Evolutionary conservation across 2,113 vertebrate genomes (phyloP), one percentile per base, ranked within the genome.

Genomic region (Struthio camelus): DNA sequence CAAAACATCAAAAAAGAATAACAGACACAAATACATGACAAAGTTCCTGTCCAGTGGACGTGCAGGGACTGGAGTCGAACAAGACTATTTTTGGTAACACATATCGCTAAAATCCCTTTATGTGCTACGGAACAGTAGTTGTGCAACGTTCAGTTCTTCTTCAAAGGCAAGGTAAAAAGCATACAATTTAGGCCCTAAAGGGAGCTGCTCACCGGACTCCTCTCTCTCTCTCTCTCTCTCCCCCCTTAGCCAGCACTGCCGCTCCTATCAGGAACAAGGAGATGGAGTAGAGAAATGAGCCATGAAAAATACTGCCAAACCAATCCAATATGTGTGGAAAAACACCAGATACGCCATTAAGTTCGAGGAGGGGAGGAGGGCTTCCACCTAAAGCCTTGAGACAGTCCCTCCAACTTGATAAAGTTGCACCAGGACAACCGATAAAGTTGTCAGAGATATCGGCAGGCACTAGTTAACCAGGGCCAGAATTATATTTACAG

Each of bases 1-100:
- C 46, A 95, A 90, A 96, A 87, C 36, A 89, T 73, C 44, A 77
- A 85, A 80, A 93, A 87, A 71, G 32, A 89, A 69, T 67, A 62
- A 92, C 70, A 80, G 48, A 75, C 28, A 66, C 53, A 93, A 82
- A 91, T 38, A 87, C 5, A 62, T 23, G 50, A 91, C 34, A 0
- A 5, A 80, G 38, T 42, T 93, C 53, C 58, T 53, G 44, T 56
- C 44, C 70, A 89, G 67, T 17, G 2, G 79, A 89, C 1, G 3
- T 89, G 58, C 71, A 66, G 56, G 24, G 48, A 22, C 78, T 65
- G 20, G 44, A 15, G 3, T 93, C 87, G 44, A 72, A 61, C 23
- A 42, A 76, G 28, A 20, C 62, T 72, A 69, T 65, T 91, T 90
- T 46, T 80, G 30, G 59, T 30, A 85, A 59, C 44, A 61, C 0